Evolutionary conservation across 2,113 vertebrate genomes (phyloP).

Genomic region (Mus musculus): DNA sequence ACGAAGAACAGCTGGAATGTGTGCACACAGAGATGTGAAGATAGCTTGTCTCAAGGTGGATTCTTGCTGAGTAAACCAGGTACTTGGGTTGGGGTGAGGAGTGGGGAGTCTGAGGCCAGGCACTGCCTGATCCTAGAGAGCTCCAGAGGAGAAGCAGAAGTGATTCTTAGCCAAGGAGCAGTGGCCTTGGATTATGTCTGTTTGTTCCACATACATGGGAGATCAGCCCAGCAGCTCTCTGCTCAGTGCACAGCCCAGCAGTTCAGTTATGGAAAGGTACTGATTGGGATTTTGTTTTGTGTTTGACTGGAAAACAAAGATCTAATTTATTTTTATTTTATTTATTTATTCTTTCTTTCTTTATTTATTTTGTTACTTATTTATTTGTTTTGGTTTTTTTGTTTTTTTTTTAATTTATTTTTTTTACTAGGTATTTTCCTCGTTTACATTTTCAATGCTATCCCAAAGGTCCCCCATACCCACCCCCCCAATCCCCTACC

Average conservation of each 20-base stretch:
- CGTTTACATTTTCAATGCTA: too few relatives aligned
- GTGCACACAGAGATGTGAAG: not conserved
- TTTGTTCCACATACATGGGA: not conserved
- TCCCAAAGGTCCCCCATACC: too few relatives aligned
- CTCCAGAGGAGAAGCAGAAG: not conserved
- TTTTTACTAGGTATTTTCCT: too few relatives aligned
- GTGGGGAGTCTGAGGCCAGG: not conserved
- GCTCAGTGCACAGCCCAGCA: not conserved
- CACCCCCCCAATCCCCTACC: too few relatives aligned
- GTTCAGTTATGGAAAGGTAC: not conserved
- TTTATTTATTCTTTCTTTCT: too few relatives aligned
- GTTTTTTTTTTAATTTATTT: too few relatives aligned
- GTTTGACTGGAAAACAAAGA: not conserved
- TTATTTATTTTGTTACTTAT: too few relatives aligned
- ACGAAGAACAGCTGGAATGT: not conserved
- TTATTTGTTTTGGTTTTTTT: too few relatives aligned
- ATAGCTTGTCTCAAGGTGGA: not conserved
- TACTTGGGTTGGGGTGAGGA: not conserved
- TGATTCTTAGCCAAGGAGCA: not conserved
- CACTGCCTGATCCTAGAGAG: not conserved
- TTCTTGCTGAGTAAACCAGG: not conserved
- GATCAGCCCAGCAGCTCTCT: rapidly evolving
- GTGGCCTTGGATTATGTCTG: not conserved
- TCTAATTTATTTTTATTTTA: too few relatives aligned
- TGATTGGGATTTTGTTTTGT: not conserved